Base-by-base conservation (phyloP, 30 jellyfish, hydroid and myxozoan species). In the Aurelia coerulea region DNA sequence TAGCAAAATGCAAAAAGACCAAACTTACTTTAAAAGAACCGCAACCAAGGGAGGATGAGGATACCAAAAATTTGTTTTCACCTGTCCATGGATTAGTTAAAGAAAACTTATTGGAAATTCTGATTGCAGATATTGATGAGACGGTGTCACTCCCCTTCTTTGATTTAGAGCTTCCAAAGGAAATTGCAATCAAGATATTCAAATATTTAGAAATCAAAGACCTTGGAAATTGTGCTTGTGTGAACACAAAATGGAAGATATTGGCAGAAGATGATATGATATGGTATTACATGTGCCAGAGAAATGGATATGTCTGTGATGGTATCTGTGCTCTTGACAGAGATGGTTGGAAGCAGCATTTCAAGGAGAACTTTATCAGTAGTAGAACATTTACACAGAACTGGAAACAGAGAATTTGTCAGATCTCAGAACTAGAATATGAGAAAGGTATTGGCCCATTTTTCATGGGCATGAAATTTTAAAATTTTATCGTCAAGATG, bases 121-220 rank as follows among this genome's bases (percentile, higher is more conserved):
- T 92, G 70, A 92, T 92, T 50, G 86, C 95, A 23, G 98, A 92
- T 70, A 92, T 92, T 29, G 96, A 92, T 77, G 98, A 92, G 71
- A 77, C 74, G 3, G 84, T 86, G 4, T 70, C 91, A 8, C 51
- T 92, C 34, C 96, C 98, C 4, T 92, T 92, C 79, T 92, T 92
- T 81, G 98, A 92, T 60, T 29, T 86, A n/a, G 98, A 92, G 68
- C 91, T 92, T 2, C 98, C 98, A 52, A 92, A 64, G 59, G 98
- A 92, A 58, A 73, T 92, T 37, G 98, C 97, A 4, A 42, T 92
- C 37, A 46, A 79, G 23, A 86, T 92, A 2, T 92, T 92, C 76
- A 41, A 42, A n/a, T 92, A 49, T 68, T 74, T 92, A n/a, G 23
- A 50, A 7, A 19, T 92, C 14, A 50, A 23, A 65, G 98, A 92